Evolutionary conservation across 2,797 vertebrate genomes (phyloP), one percentile per base, ranked within the genome.

Genomic region (Molossus molossus): DNA sequence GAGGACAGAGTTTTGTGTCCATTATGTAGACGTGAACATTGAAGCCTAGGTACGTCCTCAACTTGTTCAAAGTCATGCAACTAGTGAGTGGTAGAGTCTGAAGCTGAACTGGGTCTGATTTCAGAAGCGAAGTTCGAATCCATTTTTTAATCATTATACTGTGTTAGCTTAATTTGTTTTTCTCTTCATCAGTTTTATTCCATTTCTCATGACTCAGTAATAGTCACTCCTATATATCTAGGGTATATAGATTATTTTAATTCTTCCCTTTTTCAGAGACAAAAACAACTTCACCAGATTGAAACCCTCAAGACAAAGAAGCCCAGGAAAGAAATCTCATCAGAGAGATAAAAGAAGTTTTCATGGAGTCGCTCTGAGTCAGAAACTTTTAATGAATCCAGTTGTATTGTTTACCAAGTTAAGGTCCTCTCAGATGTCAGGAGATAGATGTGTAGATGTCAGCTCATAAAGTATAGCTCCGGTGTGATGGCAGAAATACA

Each of bases 341-440:
- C 67, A 95, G 86, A 91, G 94, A 90, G 95, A 65, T 20, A 92
- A 33, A 94, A 53, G 37, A 96, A 97, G 81, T 95, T 96, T 97
- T 90, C 84, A 85, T 60, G 75, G 70, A 92, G 89, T 95, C 64
- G 11, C 40, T 94, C 6, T 50, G 69, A 81, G 37, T 94, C 75
- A 87, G 73, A 97, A 94, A 93, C 45, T 97, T 97, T 97, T 94
- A 97, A 97, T 90, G 69, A 97, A 94, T 86, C 79, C 6, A 29
- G 58, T 84, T 90, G 37, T 95, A 70, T 95, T 97, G 73, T 96
- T 98, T 97, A 91, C 92, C 40, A 93, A 87, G 83, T 91, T 87
- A 94, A 97, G 88, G 95, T 95, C 84, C 77, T 93, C 25, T 92
- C 76, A 95, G 92, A 94, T 96, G 75, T 96, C 84, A 81, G 91